Evolutionary conservation across 2,888 invertebrate species (phyloP).

Genomic region (Drosophila rubida): DNA sequence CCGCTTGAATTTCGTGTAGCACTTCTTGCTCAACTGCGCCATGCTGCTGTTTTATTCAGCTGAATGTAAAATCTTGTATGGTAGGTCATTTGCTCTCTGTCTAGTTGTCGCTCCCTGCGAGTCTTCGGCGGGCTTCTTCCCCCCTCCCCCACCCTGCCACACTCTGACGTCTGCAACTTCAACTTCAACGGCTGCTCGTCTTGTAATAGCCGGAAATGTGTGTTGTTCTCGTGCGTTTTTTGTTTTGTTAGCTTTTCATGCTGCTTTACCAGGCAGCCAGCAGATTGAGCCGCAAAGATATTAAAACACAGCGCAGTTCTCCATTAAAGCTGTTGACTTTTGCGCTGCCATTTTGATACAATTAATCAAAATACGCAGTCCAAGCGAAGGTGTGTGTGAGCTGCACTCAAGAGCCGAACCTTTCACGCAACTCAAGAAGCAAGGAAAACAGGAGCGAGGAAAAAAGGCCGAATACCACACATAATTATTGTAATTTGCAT

Average conservation of each 20-base stretch:
- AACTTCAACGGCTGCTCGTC: conserved; percentile 10
- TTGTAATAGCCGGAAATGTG: conserved; percentile 71
- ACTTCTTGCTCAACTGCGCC: conserved; percentile 41
- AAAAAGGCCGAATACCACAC: conserved; percentile 40
- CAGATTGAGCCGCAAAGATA: conserved; percentile 46
- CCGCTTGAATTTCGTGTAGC: conserved; percentile 5
- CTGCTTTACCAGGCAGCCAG: conserved; percentile 19
- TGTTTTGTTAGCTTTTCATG: background rate
- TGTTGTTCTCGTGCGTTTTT: conserved; percentile 43
- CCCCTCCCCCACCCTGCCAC: background rate
- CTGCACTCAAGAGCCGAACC: conserved; percentile 30
- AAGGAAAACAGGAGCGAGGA: background rate
- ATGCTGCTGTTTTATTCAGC: conserved; percentile 44
- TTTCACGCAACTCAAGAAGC: conserved; percentile 24
- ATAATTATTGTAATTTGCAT: conserved; percentile 76
- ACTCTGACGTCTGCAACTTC: background rate
- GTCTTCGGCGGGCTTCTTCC: background rate
- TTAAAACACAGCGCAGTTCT: conserved; percentile 22
- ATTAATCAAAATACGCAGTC: conserved; percentile 64
- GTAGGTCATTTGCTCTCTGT: conserved; percentile 48
- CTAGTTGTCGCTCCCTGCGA: background rate
- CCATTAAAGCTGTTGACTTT: conserved; percentile 33
- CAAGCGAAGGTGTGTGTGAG: conserved; percentile 34
- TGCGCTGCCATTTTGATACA: conserved; percentile 30
- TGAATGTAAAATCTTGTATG: conserved; percentile 58